Percentiles rank a stretch among this genome's conserved stretches.
These are phyloP conservation scores for Entomyzon cyanotis DNA, from an alignment of 2,113 vertebrate genomes.

Conservation along the genomic window DNA sequence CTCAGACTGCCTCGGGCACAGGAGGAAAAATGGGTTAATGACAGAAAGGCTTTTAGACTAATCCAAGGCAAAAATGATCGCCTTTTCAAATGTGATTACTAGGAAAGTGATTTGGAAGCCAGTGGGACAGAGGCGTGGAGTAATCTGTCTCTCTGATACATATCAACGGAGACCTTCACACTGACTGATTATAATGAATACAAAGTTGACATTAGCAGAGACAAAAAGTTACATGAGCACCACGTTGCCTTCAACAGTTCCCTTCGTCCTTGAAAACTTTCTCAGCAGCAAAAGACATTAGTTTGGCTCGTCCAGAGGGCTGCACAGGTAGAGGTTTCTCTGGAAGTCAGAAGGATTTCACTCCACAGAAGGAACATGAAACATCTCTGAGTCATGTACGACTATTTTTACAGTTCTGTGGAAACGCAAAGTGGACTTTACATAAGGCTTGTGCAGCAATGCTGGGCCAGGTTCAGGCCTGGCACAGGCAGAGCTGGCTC, in stretches of 20 bases:
- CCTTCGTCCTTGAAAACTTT: constrained; percentile 5
- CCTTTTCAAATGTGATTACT: constrained; percentile 19
- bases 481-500: background rate
- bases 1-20: background rate
- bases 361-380: background rate
- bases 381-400: fast-evolving
- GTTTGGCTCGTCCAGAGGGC: background rate
- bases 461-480: background rate
- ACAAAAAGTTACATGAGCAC: constrained; percentile 34
- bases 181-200: constrained; percentile 56
- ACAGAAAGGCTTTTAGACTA: constrained; percentile 21
- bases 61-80: constrained; percentile 5
- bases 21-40: constrained; percentile 23
- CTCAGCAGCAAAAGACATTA: background rate
- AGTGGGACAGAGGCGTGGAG: background rate
- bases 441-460: background rate
- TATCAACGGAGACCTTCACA: constrained; percentile 50
- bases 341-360: background rate
- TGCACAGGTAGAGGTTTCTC: background rate
- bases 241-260: background rate
- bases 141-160: constrained; percentile 34
- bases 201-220: constrained; percentile 54
- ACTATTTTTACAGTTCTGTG: background rate
- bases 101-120: constrained; percentile 44
- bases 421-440: background rate